These are phyloP conservation scores for Poecilus cupreus DNA, from an alignment of 2,888 invertebrate species.

Conservation along the genomic window DNA sequence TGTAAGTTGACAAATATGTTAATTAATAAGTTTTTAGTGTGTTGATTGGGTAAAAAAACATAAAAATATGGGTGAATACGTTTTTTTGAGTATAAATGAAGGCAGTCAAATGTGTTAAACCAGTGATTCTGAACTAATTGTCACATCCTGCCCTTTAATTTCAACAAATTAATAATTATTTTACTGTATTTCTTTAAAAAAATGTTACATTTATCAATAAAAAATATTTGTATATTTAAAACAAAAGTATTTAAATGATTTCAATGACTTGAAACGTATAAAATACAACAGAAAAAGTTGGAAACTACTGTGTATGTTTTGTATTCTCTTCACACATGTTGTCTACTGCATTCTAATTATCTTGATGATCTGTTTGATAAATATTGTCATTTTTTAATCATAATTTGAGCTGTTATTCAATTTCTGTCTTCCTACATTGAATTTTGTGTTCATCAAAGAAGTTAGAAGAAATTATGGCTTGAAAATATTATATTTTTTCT, in stretches of 20 bases:
- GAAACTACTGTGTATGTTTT: conserved; percentile 33
- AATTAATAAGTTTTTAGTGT: too few species aligned
- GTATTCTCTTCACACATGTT: conserved; percentile 47
- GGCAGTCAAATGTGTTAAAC: not conserved
- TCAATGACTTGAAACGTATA: too few species aligned
- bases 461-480: too few species aligned
- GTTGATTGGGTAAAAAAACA: not conserved
- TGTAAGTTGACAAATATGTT: too few species aligned
- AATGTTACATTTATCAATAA: not conserved
- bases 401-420: not conserved
- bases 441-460: not conserved
- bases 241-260: too few species aligned
- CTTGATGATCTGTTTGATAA: not conserved
- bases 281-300: not conserved
- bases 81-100: conserved; percentile 30
- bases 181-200: not conserved
- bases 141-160: conserved; percentile 8
- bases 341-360: conserved; percentile 6
- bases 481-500: too few species aligned
- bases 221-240: too few species aligned
- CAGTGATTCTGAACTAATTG: conserved; percentile 23
- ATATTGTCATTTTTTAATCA: conserved; percentile 21
- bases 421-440: not conserved
- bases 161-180: not conserved
- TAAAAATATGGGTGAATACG: conserved; percentile 13